Evolutionary conservation across 2,888 invertebrate genomes (phyloP), one percentile per base, ranked within the genome.

Genomic region (Plutella xylostella): DNA sequence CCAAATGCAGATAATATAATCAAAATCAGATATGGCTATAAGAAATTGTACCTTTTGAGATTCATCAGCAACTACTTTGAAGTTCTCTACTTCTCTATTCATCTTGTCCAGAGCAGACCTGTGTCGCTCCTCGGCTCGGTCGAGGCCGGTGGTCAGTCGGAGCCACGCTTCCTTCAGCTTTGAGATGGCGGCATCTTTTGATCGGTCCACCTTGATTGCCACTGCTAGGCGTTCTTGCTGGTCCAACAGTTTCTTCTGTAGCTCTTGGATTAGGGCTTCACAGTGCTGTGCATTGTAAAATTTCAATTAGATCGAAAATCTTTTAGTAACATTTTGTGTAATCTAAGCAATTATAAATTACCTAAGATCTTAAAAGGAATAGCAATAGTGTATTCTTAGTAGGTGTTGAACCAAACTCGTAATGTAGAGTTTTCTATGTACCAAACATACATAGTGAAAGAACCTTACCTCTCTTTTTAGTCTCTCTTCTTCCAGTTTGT

Each of bases 221-320:
- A 93, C 92, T 0, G 93, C 91, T 21, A 94, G 65, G 56, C 90
- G 90, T 63, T 94, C 92, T 63, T 93, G 92, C 55, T 91, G 89
- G 54, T 93, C 92, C 20, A 93, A 71, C 42, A 91, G 71, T 53
- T 89, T 89, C 54, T 87, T 87, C 63, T 94, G 93, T 1, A 93
- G 70, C 42, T 90, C 87, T 57, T 90, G 89, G 42, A 94, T 92
- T 55, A 91, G 79, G 48, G 88, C 85, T 71, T 94, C 94, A 56
- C 92, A 92, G 59, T 92, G 92, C 90, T 92, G 61, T n/a, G n/a
- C n/a, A n/a, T n/a, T n/a, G n/a, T n/a, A n/a, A n/a, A n/a, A n/a
- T n/a, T n/a, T n/a, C n/a, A n/a, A n/a, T n/a, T n/a, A n/a, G n/a
- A n/a, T n/a, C n/a, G n/a, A n/a, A n/a, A n/a, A n/a, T n/a, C n/a